phyloP scores from a whole-genome alignment of 2,888 invertebrate genomes.

The Drosophila recens region DNA sequence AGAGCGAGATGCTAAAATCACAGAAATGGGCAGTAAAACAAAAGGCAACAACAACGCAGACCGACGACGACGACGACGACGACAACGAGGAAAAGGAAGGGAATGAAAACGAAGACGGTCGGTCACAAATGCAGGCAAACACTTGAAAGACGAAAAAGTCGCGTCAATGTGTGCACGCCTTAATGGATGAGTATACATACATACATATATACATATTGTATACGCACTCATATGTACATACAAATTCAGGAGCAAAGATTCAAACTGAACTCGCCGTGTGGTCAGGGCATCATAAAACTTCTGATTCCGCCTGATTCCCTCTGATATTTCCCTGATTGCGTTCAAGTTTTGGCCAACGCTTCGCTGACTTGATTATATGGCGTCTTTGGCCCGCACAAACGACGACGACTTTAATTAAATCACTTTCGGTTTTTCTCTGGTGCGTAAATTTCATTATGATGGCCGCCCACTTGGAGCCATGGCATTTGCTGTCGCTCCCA shows the following conservation, averaged over 20 bases:
- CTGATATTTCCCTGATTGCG: conserved; percentile 55
- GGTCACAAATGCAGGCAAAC: conserved; percentile 76
- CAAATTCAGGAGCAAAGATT: conserved; percentile 38
- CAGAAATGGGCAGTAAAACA: conserved; percentile 74
- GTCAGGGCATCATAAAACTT: conserved; percentile 43
- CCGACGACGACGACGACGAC: not conserved
- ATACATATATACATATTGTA: conserved; percentile 21
- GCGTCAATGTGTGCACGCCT: conserved; percentile 84
- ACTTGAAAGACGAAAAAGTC: conserved; percentile 75
- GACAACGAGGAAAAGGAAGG: conserved; percentile 9
- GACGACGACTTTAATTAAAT: conserved; percentile 65
- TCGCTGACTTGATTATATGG: conserved; percentile 70
- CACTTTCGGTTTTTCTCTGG: conserved; percentile 41
- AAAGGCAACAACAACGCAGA: conserved; percentile 52
- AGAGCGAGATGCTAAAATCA: conserved; percentile 71
- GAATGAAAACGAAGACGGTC: conserved; percentile 31
- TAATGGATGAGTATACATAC: conserved; percentile 84
- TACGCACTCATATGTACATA: not conserved
- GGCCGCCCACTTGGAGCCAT: conserved; percentile 52
- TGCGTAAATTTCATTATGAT: conserved; percentile 52
- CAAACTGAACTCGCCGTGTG: conserved; percentile 7
- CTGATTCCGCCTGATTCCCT: conserved; percentile 34
- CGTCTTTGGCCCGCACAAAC: conserved; percentile 51
- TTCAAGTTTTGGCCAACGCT: conserved; percentile 70
- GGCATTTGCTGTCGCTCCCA: not conserved